Conservation (phyloP, 2,113 vertebrate genomes). For the Leucoraja erinaceus region DNA sequence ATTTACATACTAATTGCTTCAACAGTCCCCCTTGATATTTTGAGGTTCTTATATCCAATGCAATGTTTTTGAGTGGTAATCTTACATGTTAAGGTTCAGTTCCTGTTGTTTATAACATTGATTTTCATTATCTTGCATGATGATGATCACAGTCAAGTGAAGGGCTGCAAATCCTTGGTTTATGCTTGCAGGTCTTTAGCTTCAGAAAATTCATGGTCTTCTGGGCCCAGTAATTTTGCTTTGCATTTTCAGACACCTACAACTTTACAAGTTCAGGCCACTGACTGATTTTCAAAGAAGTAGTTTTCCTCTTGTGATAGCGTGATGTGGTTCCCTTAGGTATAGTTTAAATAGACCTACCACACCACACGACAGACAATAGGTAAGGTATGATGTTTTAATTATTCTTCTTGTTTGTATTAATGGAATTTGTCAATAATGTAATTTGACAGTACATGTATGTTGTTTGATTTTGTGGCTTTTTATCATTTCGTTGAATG, state of each 20-base stretch:
- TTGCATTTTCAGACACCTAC: neutral
- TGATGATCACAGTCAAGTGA: neutral
- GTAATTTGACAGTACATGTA: neutral
- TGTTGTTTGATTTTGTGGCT: neutral
- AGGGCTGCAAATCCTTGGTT: neutral
- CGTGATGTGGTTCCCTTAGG: neutral
- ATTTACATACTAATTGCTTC: slow-evolving; percentile 26
- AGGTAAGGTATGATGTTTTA: neutral
- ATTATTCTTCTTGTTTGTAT: neutral
- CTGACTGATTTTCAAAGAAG: neutral
- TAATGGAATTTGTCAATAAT: neutral
- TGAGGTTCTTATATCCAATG: neutral
- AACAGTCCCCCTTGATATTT: neutral
- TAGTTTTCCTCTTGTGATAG: neutral
- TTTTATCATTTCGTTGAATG: neutral
- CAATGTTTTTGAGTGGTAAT: slow-evolving; percentile 6
- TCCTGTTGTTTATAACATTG: neutral
- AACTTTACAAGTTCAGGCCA: neutral
- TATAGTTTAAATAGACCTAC: neutral
- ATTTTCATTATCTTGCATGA: slow-evolving; percentile 27
- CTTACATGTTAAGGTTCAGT: neutral
- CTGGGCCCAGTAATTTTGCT: neutral
- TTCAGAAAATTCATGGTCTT: neutral
- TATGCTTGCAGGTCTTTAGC: neutral
- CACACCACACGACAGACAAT: neutral